phyloP scores from a whole-genome alignment of 2,797 vertebrate genomes.

The Anguilla marmorata region DNA sequence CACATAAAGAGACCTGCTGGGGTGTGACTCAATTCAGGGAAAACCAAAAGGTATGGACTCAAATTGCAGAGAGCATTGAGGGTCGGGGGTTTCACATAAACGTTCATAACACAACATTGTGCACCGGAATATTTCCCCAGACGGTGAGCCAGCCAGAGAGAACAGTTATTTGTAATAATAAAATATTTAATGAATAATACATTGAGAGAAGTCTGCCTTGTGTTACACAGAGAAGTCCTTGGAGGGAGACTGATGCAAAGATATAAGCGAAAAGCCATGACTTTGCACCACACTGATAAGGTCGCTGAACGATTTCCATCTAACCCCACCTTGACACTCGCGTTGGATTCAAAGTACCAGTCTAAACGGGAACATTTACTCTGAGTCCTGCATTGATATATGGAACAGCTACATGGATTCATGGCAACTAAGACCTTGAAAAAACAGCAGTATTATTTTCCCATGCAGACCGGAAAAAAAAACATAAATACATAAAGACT shows the following conservation, averaged over 20 bases:
- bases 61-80: background rate
- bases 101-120: background rate
- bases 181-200: constrained; percentile 20
- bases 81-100: background rate
- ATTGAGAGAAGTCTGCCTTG: background rate
- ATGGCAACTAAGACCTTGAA: constrained; percentile 16
- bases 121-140: background rate
- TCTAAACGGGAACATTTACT: background rate
- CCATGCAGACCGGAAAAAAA: background rate
- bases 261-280: background rate
- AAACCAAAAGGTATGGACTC: constrained; percentile 49
- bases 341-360: background rate
- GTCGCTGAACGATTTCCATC: constrained; percentile 1
- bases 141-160: background rate
- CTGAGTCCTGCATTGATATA: background rate
- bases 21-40: constrained; percentile 65
- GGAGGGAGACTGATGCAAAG: background rate
- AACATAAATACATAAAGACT: background rate
- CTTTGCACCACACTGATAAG: constrained; percentile 8
- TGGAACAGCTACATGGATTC: constrained; percentile 4
- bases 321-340: constrained; percentile 7
- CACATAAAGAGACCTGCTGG: constrained; percentile 59
- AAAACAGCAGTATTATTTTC: background rate
- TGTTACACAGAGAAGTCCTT: background rate
- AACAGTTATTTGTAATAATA: constrained; percentile 12